Conservation (phyloP, 2,888 invertebrate genomes). For the Sceliomorpha sp. region DNA sequence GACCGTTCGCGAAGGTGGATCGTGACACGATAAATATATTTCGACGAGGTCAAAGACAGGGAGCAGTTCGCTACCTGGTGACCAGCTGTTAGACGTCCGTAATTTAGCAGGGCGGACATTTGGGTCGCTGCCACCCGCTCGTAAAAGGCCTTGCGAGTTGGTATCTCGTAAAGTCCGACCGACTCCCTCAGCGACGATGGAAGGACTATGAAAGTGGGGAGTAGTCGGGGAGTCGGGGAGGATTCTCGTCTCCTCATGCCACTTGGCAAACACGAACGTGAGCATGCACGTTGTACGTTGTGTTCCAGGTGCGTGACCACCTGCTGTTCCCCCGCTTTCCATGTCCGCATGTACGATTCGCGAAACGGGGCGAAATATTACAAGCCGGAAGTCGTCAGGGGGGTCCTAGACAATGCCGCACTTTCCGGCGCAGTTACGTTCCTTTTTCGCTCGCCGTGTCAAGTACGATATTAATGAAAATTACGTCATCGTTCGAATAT, state of each 20-base stretch:
- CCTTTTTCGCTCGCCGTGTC: constrained; percentile 38
- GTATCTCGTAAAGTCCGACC: constrained; percentile 19
- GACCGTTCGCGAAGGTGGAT: constrained; percentile 13
- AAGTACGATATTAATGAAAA: constrained; percentile 42
- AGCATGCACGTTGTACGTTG: constrained; percentile 51
- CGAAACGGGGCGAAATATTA: constrained; percentile 70
- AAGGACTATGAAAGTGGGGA: too few species aligned
- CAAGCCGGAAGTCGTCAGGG: constrained; percentile 63
- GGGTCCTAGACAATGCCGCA: constrained; percentile 63
- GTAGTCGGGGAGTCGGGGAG: constrained; percentile 8
- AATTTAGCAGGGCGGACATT: constrained; percentile 35
- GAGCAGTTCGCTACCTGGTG: constrained; percentile 61
- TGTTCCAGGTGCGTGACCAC: constrained; percentile 72
- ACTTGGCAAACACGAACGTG: constrained; percentile 45
- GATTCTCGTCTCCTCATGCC: constrained; percentile 25
- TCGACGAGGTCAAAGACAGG: constrained; percentile 29
- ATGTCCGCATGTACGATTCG: constrained; percentile 65
- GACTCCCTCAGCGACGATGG: neutral
- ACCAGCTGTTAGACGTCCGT: constrained; percentile 60
- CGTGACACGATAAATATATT: constrained; percentile 32
- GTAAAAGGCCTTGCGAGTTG: constrained; percentile 43
- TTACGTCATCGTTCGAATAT: constrained; percentile 32
- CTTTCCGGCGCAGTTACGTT: constrained; percentile 48
- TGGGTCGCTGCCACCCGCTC: constrained; percentile 35
- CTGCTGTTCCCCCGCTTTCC: constrained; percentile 65